These are phyloP conservation scores for Ommatoiulus sabulosus DNA, from an alignment of 2,888 invertebrate genomes.

Conservation along the genomic window DNA sequence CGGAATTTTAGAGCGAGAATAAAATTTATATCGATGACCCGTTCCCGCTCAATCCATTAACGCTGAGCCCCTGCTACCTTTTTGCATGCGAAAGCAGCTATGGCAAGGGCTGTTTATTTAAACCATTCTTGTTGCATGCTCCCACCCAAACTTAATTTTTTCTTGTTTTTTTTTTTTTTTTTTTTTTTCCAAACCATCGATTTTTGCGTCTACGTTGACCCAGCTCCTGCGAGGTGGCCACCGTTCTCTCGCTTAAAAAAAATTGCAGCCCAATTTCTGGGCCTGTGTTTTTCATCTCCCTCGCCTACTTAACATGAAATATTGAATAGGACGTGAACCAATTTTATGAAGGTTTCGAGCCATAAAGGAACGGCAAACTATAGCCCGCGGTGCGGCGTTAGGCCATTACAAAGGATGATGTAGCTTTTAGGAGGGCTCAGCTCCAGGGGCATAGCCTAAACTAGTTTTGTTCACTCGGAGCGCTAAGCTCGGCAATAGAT, in stretches of 20 bases:
- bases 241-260: background rate
- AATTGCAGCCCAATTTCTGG: background rate
- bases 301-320: constrained; percentile 40
- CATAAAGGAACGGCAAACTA: constrained; percentile 36
- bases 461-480: background rate
- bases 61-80: background rate
- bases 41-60: constrained; percentile 2
- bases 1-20: constrained; percentile 28
- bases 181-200: background rate
- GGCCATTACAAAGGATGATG: constrained; percentile 40
- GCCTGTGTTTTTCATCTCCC: constrained; percentile 8
- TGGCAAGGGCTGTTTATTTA: background rate
- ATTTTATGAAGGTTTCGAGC: constrained; percentile 17
- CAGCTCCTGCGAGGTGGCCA: constrained; percentile 1
- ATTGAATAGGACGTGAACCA: constrained; percentile 43
- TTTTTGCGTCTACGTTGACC: background rate
- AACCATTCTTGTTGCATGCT: background rate
- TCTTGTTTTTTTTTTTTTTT: background rate
- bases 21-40: constrained; percentile 40
- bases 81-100: background rate
- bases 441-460: constrained; percentile 36
- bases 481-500: background rate
- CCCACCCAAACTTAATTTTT: background rate
- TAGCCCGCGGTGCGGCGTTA: constrained; percentile 19
- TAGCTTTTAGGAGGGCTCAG: constrained; percentile 40